Evolutionary conservation across 2,113 vertebrate species (phyloP), one percentile per base, ranked within the genome.

Genomic region (Eublepharis macularius): DNA sequence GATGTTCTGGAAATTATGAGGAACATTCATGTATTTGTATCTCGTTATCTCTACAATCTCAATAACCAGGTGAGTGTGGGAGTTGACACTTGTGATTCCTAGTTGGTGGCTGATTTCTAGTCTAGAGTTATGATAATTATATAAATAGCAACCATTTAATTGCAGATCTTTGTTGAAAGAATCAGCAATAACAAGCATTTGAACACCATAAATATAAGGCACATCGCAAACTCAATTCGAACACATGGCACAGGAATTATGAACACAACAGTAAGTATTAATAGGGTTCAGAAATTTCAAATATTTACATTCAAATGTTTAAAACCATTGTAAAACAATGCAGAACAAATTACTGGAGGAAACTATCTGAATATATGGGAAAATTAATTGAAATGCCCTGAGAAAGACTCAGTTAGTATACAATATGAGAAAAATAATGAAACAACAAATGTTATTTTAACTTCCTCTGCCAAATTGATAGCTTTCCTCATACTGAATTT

Each of bases 1-100:
- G 99, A 99, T 89, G 99, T 99, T 88, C 92, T 99, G 94, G 99
- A 99, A 96, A 99, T 99, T 86, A 99, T 99, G 99, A 98, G 99
- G 95, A 99, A 99, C 94, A 99, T 99, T 94, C 99, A 99, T 43
- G 98, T 99, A 19, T 99, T 99, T 96, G 99, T 99, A 63, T 99
- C 98, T 1, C 97, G 98, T 84, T 99, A 99, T 88, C 98, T 99
- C 84, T 99, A 99, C 95, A 99, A 99, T 94, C 97, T 99, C 85
- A 99, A 99, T 95, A 99, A 99, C 94, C 99, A 99, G 97, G 99
- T 97, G 87, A 95, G 95, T 14, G 4, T 6, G 78, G 2, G 6
- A 70, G 54, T 36, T 36, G 1, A 0, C 10, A 1, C 11, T 81
- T 24, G 10, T 32, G n/a, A 65, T 41, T 8, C 6, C 72, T 73